These are phyloP conservation scores for Drosophila macrospina DNA, from an alignment of 2,888 invertebrate genomes.

Conservation along the genomic window DNA sequence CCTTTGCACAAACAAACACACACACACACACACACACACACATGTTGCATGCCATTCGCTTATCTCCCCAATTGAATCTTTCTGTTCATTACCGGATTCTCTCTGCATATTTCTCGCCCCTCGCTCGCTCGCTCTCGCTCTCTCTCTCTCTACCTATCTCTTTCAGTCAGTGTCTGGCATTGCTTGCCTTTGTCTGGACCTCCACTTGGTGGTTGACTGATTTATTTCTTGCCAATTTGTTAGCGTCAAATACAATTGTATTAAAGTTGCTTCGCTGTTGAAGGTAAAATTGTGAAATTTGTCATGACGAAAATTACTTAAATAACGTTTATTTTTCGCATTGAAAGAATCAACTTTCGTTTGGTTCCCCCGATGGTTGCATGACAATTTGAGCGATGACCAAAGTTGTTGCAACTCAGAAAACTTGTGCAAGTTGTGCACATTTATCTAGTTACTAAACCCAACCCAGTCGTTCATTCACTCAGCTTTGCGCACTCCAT, in stretches of 20 bases:
- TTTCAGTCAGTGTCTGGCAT: not conserved
- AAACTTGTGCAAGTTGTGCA: not conserved
- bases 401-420: slow-evolving; percentile 32
- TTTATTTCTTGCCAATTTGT: slow-evolving; percentile 63
- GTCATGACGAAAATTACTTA: slow-evolving; percentile 20
- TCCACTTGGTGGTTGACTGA: slow-evolving; percentile 44
- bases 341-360: slow-evolving; percentile 8
- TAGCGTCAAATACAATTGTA: slow-evolving; percentile 32
- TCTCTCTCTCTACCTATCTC: not conserved
- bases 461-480: slow-evolving; percentile 14
- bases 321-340: slow-evolving; percentile 4
- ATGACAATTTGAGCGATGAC: slow-evolving; percentile 34
- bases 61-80: slow-evolving; percentile 42
- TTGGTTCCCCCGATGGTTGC: slow-evolving; percentile 9
- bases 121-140: too few relatives aligned
- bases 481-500: not conserved
- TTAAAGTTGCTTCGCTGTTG: slow-evolving; percentile 33
- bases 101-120: not conserved
- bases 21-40: slow-evolving; percentile 8
- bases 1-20: too few relatives aligned
- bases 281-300: slow-evolving; percentile 24
- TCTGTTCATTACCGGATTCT: slow-evolving; percentile 17
- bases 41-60: slow-evolving; percentile 26
- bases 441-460: not conserved
- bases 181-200: slow-evolving; percentile 1